Percentiles rank a stretch among this genome's conserved stretches.
These are phyloP conservation scores for Corbicula japonica DNA, from an alignment of 2,888 invertebrate genomes.

Conservation along the genomic window DNA sequence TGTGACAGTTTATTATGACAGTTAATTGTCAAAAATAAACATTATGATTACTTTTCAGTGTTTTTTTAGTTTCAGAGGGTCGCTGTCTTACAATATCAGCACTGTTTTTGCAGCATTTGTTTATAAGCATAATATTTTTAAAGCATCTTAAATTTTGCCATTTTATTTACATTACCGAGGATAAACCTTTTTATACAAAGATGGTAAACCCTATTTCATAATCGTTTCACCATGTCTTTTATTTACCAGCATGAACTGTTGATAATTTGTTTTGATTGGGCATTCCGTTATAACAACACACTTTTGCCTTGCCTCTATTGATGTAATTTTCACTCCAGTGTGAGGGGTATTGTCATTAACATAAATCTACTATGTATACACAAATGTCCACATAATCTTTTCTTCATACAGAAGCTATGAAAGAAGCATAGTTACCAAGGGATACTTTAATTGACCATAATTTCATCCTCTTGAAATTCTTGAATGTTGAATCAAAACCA, in stretches of 20 bases:
- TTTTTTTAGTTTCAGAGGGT: background rate
- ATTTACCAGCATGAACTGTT: slow-evolving; percentile 24
- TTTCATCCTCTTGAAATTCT: slow-evolving; percentile 18
- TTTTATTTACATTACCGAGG: slow-evolving; percentile 27
- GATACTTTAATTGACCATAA: slow-evolving; percentile 12
- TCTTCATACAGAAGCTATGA: slow-evolving; percentile 24
- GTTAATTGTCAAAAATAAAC: background rate
- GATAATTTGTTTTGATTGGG: slow-evolving; percentile 57
- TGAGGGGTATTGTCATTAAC: slow-evolving; percentile 25
- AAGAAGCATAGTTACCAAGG: slow-evolving; percentile 1
- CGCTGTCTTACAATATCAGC: background rate
- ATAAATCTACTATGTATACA: slow-evolving; percentile 48
- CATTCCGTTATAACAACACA: slow-evolving; percentile 49
- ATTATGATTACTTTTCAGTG: background rate
- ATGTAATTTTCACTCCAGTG: slow-evolving; percentile 44
- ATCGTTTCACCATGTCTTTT: slow-evolving; percentile 18
- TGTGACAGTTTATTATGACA: slow-evolving; percentile 10
- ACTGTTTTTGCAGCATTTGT: too few relatives aligned
- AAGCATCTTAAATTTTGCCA: slow-evolving; percentile 44
- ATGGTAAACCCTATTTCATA: slow-evolving; percentile 17
- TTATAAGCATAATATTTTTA: slow-evolving; percentile 31
- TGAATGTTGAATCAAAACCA: too few relatives aligned
- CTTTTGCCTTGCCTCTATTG: slow-evolving; percentile 25
- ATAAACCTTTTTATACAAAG: slow-evolving; percentile 31
- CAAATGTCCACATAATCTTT: slow-evolving; percentile 29